Evolutionary conservation across 1,140 invertebrate species (phyloP).

Genomic region (Penaeus vannamei): DNA sequence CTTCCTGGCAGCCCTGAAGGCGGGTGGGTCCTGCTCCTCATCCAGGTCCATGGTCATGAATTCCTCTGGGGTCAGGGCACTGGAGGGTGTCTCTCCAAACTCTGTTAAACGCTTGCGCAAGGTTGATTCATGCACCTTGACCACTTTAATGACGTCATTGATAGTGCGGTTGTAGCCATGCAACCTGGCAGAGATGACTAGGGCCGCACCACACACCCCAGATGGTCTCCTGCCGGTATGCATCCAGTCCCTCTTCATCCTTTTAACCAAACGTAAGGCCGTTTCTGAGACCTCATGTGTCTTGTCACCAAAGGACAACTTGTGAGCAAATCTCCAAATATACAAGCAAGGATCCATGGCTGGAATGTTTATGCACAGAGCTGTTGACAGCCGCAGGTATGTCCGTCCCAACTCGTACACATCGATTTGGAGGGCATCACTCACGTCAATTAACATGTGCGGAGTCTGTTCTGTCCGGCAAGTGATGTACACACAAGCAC

Average conservation of each 20-base stretch:
- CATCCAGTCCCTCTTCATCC: slow-evolving; percentile 99
- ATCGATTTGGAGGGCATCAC: slow-evolving; percentile 96
- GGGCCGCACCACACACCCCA: slow-evolving; percentile 92
- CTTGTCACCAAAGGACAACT: slow-evolving; percentile 92
- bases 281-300: slow-evolving; percentile 96
- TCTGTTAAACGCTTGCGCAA: slow-evolving; percentile 92
- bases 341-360: slow-evolving; percentile 77
- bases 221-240: slow-evolving; percentile 95
- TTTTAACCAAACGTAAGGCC: slow-evolving; percentile 90
- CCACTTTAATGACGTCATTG: slow-evolving; percentile 92
- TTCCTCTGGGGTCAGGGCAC: slow-evolving; percentile 92
- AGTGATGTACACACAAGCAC: slow-evolving; percentile 98
- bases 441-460: slow-evolving; percentile 97
- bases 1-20: slow-evolving; percentile 90
- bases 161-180: slow-evolving; percentile 92
- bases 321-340: slow-evolving; percentile 83
- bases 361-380: slow-evolving; percentile 93
- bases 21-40: slow-evolving; percentile 96
- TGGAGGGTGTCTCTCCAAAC: slow-evolving; percentile 95
- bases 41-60: slow-evolving; percentile 98
- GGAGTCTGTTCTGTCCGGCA: slow-evolving; percentile 94
- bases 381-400: slow-evolving; percentile 89
- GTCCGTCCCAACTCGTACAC: slow-evolving; percentile 96
- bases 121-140: slow-evolving; percentile 96
- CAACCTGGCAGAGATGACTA: slow-evolving; percentile 82